Base-by-base conservation (phyloP, 2,797 vertebrate genomes). In the Cichlasoma orientale region DNA sequence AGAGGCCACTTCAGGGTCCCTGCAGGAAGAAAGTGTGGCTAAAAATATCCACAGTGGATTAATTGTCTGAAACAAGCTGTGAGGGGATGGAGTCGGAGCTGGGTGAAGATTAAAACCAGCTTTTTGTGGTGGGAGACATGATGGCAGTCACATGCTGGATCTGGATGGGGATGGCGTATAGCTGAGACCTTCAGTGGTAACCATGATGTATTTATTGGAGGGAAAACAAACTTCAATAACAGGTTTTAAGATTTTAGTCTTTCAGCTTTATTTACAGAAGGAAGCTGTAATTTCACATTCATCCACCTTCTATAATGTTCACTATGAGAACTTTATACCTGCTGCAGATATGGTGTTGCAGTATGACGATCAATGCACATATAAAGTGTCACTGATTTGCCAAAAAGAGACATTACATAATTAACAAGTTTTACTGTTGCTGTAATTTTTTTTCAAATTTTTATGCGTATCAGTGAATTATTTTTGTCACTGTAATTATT, bases 31-130 rank as follows among this genome's bases (percentile, higher is more conserved):
- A 23, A 53, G 19, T 9, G 4, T n/a, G 55, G 68, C 75, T 70
- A 78, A 73, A 83, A 83, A 84, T 31, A 83, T 1, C 47, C 41
- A 59, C 23, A 9, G 58, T 21, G 36, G 11, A 2, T 58, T 71
- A 19, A 77, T 74, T 61, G 70, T 75, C 14, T 18, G 31, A 71
- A 76, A 72, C 33, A 11, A 61, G 82, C 75, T 69, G 5, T 1
- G 21, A 80, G 77, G 18, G 13, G 72, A 77, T 13, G 57, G 4
- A 75, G 44, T 0, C 14, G 19, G 19, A 50, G 47, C 38, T 41
- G 38, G 38, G 38, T 19, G 18, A 8, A 19, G 18, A 19, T 7
- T 19, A 7, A 50, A 19, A 50, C 7, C 7, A 19, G 19, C 18
- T 47, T 12, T 12, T 27, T 66, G 61, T 47, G 38, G 16, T 0